Evolutionary conservation across 2,113 vertebrate species (phyloP).

Genomic region (Montifringilla adamsi): DNA sequence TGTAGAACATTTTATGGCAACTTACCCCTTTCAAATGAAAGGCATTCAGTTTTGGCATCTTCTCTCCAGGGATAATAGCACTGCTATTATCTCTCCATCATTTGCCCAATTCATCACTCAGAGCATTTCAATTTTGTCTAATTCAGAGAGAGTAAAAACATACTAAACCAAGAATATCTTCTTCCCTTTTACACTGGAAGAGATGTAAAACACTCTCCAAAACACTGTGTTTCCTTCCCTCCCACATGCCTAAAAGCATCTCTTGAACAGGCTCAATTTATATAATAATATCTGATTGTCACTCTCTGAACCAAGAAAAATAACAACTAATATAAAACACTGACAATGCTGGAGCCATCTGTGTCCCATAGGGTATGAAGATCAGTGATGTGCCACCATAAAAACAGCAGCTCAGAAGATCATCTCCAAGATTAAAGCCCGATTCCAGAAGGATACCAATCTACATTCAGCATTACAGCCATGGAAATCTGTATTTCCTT

Average conservation of each 20-base stretch:
- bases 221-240: background rate
- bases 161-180: slow-evolving; percentile 6
- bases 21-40: background rate
- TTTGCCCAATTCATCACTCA: background rate
- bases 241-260: background rate
- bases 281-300: background rate
- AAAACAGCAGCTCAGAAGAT: background rate
- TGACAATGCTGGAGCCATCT: background rate
- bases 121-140: background rate
- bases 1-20: background rate
- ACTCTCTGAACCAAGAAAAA: background rate
- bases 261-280: background rate
- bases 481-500: background rate
- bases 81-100: background rate
- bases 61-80: background rate
- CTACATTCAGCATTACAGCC: background rate
- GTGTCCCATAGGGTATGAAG: background rate
- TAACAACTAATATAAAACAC: background rate
- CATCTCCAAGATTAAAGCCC: background rate
- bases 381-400: background rate
- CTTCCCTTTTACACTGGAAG: background rate
- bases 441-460: background rate
- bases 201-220: background rate
- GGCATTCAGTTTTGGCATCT: background rate
- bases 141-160: background rate